Evolutionary conservation across 1,140 invertebrate genomes (phyloP), one percentile per base, ranked within the genome.

Genomic region (Eufriesea mexicana): DNA sequence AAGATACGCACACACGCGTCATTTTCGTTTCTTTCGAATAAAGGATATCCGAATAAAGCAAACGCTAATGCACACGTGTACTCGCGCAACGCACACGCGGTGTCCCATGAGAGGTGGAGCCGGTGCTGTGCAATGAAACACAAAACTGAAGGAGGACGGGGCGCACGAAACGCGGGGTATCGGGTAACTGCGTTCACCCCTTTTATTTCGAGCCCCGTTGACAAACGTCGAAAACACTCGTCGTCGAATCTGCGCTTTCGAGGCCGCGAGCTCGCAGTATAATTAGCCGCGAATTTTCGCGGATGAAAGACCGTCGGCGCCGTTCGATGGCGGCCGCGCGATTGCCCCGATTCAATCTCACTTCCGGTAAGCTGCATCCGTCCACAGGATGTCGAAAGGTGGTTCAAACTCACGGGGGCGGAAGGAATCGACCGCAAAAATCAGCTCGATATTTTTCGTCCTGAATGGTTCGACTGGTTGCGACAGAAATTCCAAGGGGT

Each of bases 221-320:
- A 55, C 70, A 55, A 72, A 72, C 70, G 70, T 72, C 70, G 70
- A 55, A 55, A 55, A 55, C 70, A 72, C 51, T 35, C 70, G 5
- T 9, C 28, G 47, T 54, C 25, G 68, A 54, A 45, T 42, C 35
- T 12, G 18, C n/a, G 68, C 68, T 5, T 72, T 72, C 28, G 70
- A 72, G 16, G 18, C 28, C 49, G 23, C 25, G 25, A n/a, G 49
- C 35, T 54, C 49, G 49, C n/a, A 71, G 55, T 72, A 72, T 72
- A 72, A 72, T 72, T 72, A 72, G 70, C 47, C 18, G 25, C 5
- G 25, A 25, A 51, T n/a, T 9, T 66, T 66, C 47, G 66, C 16
- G 25, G n/a, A 28, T 28, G 68, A 28, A 25, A 51, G 68, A 51
- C 16, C 47, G 35, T 35, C 4, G 35, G 35, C 35, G 4, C 35